Evolutionary conservation across 2,888 invertebrate species (phyloP), one percentile per base, ranked within the genome.

Genomic region (Drosophila austrosaltans): DNA sequence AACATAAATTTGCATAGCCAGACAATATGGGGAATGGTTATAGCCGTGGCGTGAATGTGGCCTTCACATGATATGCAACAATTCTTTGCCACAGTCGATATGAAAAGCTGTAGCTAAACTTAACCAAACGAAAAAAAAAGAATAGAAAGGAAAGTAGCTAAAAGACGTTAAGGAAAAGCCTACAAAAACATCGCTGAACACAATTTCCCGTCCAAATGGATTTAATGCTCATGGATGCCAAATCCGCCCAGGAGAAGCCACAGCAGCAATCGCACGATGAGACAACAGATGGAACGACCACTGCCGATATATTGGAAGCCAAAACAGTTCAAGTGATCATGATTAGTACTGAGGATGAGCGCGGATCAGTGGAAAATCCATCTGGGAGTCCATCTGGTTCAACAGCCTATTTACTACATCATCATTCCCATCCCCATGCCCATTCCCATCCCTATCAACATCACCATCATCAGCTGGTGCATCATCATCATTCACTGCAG

Each of bases 171-270:
- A 42, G 8, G 16, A 16, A 56, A 28, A 69, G 44, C 36, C 10
- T 36, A 36, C 7, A 59, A 63, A 71, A 56, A 56, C 3, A 12
- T n/a, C 5, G n/a, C 28, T 48, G 5, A 48, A 48, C 44, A 44
- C 2, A 16, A 22, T 48, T 48, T 22, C 20, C 48, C 54, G 32
- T 16, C 57, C 86, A 75, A 72, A 91, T 91, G 91, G 91, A 91
- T 77, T 82, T 91, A 77, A 85, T 91, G 89, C 85, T 90, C 64
- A 78, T 88, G 76, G 89, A 90, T 74, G 88, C 79, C 61, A 61
- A 58, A 58, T 48, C 81, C 84, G 63, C 20, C 36, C 30, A 22
- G 10, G 44, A 60, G 60, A 20, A 32, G 48, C 44, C 44, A 48
- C 48, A 48, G 10, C 48, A 48, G 48, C 48, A 48, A 48, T 1